These are phyloP conservation scores for Hypotaenidia okinawae DNA, from an alignment of 2,797 vertebrate species.

Conservation along the genomic window DNA sequence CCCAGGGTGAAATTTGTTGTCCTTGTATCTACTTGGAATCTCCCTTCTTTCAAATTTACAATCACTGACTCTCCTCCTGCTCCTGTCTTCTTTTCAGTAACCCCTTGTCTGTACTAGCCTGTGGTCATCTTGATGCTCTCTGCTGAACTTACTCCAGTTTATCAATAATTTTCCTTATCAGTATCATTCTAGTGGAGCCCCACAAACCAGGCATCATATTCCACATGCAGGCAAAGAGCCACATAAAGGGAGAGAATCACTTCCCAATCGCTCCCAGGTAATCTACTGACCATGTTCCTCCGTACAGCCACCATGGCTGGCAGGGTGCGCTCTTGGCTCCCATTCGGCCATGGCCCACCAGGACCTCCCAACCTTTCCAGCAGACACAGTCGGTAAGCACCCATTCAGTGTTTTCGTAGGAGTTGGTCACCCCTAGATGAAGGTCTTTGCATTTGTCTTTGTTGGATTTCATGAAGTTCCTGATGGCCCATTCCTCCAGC, in stretches of 20 bases:
- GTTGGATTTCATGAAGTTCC: accelerated
- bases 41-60: neutral
- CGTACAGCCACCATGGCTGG: neutral
- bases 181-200: neutral
- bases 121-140: neutral
- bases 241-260: neutral
- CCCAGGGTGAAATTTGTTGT: neutral
- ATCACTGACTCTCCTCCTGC: neutral
- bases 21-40: neutral
- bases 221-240: neutral
- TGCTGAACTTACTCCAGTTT: neutral
- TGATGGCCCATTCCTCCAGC: neutral
- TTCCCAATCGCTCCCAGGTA: neutral
- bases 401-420: neutral
- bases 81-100: neutral
- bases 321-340: neutral
- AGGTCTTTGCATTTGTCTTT: neutral
- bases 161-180: neutral
- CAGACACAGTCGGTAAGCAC: neutral
- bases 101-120: neutral
- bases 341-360: neutral
- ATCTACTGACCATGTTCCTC: neutral
- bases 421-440: neutral
- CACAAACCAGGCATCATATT: accelerated
- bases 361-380: neutral